Percentiles rank a stretch among this genome's conserved stretches.
Conservation (phyloP, 2,113 vertebrate genomes). For the Vanacampus margaritifer region DNA sequence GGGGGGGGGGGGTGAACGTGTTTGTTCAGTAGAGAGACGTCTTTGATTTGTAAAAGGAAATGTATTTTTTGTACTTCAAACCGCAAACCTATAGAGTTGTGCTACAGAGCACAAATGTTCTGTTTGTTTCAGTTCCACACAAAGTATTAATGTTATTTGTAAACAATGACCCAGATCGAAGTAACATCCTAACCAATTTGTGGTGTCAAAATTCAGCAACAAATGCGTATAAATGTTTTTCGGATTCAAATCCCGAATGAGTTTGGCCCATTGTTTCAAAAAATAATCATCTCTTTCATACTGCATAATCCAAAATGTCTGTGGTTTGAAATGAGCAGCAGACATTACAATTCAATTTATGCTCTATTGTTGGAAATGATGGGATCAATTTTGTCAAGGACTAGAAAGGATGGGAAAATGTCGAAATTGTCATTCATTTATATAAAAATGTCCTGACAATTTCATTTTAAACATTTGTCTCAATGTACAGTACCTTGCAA, state of each 20-base stretch:
- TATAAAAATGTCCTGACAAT: background rate
- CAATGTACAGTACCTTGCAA: background rate
- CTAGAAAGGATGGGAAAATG: no score
- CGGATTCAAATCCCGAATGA: background rate
- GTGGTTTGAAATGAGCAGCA: background rate
- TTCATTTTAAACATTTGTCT: background rate
- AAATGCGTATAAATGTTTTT: background rate
- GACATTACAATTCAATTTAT: background rate
- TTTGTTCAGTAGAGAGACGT: background rate
- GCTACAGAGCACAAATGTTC: background rate
- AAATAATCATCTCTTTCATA: background rate
- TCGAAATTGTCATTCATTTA: background rate
- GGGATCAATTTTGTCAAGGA: background rate
- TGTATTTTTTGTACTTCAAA: background rate
- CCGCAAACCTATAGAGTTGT: background rate
- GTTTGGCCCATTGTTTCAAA: background rate
- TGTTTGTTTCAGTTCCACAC: no score
- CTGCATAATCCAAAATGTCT: background rate
- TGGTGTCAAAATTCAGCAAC: background rate
- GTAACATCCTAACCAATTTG: background rate
- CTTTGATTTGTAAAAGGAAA: background rate
- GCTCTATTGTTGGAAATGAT: background rate
- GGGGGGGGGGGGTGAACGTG: background rate
- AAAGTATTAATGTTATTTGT: background rate
- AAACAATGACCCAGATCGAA: background rate